Percentiles rank a stretch among this genome's conserved stretches.
Evolutionary conservation across 2,113 vertebrate genomes (phyloP).

Genomic region (Stigmatopora argus): DNA sequence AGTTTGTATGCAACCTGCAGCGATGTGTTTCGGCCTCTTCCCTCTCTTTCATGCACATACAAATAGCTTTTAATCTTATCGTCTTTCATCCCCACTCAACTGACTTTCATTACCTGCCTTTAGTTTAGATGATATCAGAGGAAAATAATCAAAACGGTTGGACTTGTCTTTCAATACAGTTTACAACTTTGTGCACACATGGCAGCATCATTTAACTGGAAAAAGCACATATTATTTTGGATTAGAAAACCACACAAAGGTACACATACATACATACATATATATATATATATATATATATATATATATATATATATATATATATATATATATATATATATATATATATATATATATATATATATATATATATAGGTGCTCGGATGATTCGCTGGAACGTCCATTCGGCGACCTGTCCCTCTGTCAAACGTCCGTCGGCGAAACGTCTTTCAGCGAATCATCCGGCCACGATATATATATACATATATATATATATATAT

Average conservation of each 20-base stretch:
- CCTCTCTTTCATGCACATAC: background rate
- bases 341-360: too few relatives aligned
- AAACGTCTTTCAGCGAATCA: too few relatives aligned
- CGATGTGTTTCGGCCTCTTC: slow-evolving; percentile 5
- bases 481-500: too few relatives aligned
- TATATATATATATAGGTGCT: too few relatives aligned
- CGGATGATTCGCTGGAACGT: too few relatives aligned
- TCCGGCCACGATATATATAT: too few relatives aligned
- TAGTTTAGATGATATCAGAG: background rate
- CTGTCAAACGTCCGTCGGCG: too few relatives aligned
- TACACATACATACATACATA: background rate
- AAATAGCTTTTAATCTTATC: slow-evolving; percentile 20
- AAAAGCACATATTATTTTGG: background rate
- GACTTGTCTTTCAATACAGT: background rate
- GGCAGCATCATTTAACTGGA: background rate
- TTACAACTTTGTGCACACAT: slow-evolving; percentile 9
- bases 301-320: too few relatives aligned
- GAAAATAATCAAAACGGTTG: background rate
- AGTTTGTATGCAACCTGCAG: slow-evolving; percentile 51
- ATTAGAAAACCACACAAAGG: background rate
- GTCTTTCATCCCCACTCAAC: slow-evolving; percentile 14
- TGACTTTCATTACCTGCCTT: slow-evolving; percentile 5
- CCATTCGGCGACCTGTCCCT: too few relatives aligned
- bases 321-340: too few relatives aligned
- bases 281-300: background rate